These are phyloP conservation scores for Eclectus roratus DNA, from an alignment of 2,113 vertebrate genomes.

Conservation along the genomic window DNA sequence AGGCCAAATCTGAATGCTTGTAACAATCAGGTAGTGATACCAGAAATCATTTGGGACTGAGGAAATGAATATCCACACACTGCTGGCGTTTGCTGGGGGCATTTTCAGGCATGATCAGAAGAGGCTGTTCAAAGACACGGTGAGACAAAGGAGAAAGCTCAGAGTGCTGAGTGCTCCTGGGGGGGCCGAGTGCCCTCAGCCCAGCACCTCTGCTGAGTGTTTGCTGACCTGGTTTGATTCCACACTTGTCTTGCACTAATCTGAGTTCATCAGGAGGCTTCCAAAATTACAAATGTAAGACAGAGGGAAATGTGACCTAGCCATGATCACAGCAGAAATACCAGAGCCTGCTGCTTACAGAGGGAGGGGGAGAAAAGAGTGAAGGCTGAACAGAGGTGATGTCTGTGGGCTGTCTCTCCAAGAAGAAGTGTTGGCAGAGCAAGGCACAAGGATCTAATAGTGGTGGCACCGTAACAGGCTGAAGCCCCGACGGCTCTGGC, in stretches of 20 bases:
- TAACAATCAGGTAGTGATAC: background rate
- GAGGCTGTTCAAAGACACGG: background rate
- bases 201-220: background rate
- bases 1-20: background rate
- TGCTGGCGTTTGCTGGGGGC: rapidly evolving
- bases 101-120: rapidly evolving
- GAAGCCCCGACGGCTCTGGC: background rate
- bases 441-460: rapidly evolving
- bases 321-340: background rate
- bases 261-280: background rate
- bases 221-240: background rate
- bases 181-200: too few species aligned
- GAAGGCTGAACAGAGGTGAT: rapidly evolving
- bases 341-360: rapidly evolving
- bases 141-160: background rate
- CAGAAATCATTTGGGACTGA: background rate
- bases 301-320: background rate
- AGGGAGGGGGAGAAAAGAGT: background rate
- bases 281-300: background rate
- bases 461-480: rapidly evolving
- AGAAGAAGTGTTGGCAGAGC: background rate
- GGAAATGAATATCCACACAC: background rate
- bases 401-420: background rate
- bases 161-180: background rate
- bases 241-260: background rate